phyloP scores from a whole-genome alignment of 2,797 vertebrate species.

The Melanotaenia boesemani region DNA sequence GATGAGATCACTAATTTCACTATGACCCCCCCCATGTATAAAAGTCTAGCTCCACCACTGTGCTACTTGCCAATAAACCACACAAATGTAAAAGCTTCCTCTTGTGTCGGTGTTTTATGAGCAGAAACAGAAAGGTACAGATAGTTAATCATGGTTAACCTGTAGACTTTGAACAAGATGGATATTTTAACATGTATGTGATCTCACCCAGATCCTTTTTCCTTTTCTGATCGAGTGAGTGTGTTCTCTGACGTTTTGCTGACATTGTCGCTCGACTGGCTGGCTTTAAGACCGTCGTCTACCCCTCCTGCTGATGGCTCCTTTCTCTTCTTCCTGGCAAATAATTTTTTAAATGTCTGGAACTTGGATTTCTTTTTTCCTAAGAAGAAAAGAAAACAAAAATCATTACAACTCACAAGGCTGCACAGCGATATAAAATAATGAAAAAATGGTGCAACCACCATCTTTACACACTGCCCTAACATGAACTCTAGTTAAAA shows the following conservation, averaged over 20 bases:
- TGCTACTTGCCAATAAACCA: too few species aligned
- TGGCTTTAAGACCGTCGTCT: slow-evolving; percentile 80
- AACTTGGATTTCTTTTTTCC: slow-evolving; percentile 96
- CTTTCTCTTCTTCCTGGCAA: slow-evolving; percentile 92
- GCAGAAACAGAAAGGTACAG: too few species aligned
- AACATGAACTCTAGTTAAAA: slow-evolving; percentile 31
- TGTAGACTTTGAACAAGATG: too few species aligned
- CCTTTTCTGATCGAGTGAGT: slow-evolving; percentile 74
- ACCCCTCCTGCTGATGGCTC: slow-evolving; percentile 65
- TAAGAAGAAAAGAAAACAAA: slow-evolving; percentile 52
- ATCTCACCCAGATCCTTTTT: slow-evolving; percentile 80
- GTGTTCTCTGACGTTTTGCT: slow-evolving; percentile 75
- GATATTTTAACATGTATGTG: background rate
- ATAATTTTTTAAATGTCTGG: slow-evolving; percentile 92
- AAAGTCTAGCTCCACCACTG: too few species aligned
- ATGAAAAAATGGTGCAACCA: too few species aligned
- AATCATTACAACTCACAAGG: background rate
- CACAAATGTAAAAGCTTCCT: too few species aligned
- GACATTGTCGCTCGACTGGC: slow-evolving; percentile 86
- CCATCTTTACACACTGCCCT: slow-evolving; percentile 48
- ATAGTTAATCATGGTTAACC: too few species aligned
- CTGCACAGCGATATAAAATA: background rate
- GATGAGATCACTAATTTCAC: too few species aligned
- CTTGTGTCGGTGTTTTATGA: too few species aligned
- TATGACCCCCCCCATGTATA: too few species aligned